Evolutionary conservation across 2,888 invertebrate genomes (phyloP), one percentile per base, ranked within the genome.

Genomic region (Apotomis capreana): DNA sequence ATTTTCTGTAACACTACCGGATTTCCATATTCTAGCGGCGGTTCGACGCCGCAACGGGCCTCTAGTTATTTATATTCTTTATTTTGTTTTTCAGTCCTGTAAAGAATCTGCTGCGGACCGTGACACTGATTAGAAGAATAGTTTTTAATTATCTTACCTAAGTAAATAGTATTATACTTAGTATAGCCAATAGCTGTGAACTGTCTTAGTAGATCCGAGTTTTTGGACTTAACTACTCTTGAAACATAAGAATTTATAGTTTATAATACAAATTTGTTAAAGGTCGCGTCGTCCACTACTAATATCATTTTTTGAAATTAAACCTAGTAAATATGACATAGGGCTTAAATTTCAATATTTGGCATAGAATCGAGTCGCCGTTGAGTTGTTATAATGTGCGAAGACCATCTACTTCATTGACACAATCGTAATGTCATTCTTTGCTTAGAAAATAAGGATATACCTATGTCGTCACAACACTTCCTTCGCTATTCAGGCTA

Each of bases 81-180:
- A 0, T 55, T 62, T 57, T 59, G 4, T 64, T 69, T 70, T 70
- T 49, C 70, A 70, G 70, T 64, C 57, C 5, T 52, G 40, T 26
- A 69, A 69, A 64, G 73, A 60, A 64, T 55, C 64, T 13, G 65
- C 64, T 52, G 70, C 12, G 9, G 70, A 70, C 13, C 13, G 26
- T 9, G 70, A 70, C 13, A 58, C 51, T 5, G 70, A 69, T 57
- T 12, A 57, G 9, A 64, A 70, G 26, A 70, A 37, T 26, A 15
- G 58, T 54, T 40, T 58, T 15, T 15, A 5, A n/a, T 62, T 49
- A 57, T 51, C 26, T 52, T 44, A 51, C 51, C 12, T 68, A 60
- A 60, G 51, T 59, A 6, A 54, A 68, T 60, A 60, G 60, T 60
- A 68, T 65, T 65, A 62, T 49, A 44, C 5, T 6, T 44, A 26